Evolutionary conservation across 2,888 invertebrate species (phyloP), one percentile per base, ranked within the genome.

Genomic region (Eupithecia centaureata): DNA sequence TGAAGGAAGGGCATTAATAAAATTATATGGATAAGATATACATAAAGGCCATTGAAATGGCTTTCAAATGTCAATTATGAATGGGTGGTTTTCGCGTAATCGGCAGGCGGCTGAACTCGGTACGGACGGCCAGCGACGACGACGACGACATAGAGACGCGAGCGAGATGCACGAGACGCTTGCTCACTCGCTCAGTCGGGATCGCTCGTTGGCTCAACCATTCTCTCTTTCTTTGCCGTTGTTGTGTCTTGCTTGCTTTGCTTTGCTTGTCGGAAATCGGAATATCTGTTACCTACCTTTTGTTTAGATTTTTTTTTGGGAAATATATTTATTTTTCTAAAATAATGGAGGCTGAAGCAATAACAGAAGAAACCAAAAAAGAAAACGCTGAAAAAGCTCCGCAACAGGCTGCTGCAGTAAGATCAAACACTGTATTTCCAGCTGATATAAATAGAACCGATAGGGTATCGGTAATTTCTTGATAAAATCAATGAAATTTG

Each of bases 361-460:
- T 84, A 38, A 77, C 82, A 54, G 90, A 90, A 79, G 88, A 87
- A 67, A 77, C 82, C 71, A 75, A 78, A 70, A 86, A 86, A 76
- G 88, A 90, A 76, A 82, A 76, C 70, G 66, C 81, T 70, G 85
- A 82, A 74, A 86, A 81, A 78, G 78, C 75, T 30, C 68, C 78
- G 73, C 75, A 83, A 42, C 83, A 82, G 73, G 83, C 80, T 81
- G 78, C 74, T 60, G 79, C 77, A 73, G 91, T 90, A 79, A 86
- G 91, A 85, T 65, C 70, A 56, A 51, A 65, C 67, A 67, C 71
- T 73, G 67, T 76, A 71, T 77, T 72, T 71, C 58, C 67, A 73
- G 73, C 71, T 51, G 79, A 80, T 88, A 86, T 88, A 91, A 89
- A 92, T 92, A 91, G 92, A 89, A 70, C 79, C 84, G 85, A 89